Base-by-base conservation (phyloP, 2,113 vertebrate genomes). In the Datnioides undecimradiatus region DNA sequence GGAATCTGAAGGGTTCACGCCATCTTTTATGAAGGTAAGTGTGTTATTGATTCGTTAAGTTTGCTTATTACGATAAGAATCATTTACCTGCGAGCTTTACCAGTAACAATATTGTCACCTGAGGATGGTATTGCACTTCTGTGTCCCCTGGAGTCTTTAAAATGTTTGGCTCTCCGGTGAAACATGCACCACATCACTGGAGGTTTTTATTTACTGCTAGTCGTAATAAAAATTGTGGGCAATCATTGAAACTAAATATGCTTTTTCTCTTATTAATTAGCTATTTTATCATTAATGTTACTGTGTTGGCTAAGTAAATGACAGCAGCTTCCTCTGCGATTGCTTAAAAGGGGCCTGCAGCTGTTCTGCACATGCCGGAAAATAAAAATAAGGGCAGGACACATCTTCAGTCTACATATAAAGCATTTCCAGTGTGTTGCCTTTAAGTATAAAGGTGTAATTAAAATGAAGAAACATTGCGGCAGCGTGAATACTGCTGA, bases 21-120 rank as follows among this genome's bases (percentile, higher is more conserved):
- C 97, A 27, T 97, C 97, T 16, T 96, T 99, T 85, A 94, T 99
- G 91, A 99, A 98, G 97, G 98, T 97, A 51, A 14, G 51, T 65
- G 63, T 16, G 1, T 25, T n/a, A 5, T 33, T 4, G 12, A 5
- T 40, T 31, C n/a, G 2, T 0, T 23, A 11, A 33, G 23, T 54
- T 17, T 70, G 25, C 36, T 38, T 1, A 27, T 40, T 68, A 21
- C 38, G 14, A 19, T 4, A 12, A 51, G 33, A 38, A 38, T 6
- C 14, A 2, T 21, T 36, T 36, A 3, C 4, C 19, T 2, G 16
- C 19, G 19, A 55, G 33, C 48, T 23, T n/a, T 9, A 17, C 6
- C 31, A 41, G 16, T n/a, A 38, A 36, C 38, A 29, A 43, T 21
- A 67, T 11, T 17, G 33, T 16, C 45, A 66, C 4, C 21, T 51